Conservation (phyloP, 2,797 vertebrate genomes). For the Labroides dimidiatus region DNA sequence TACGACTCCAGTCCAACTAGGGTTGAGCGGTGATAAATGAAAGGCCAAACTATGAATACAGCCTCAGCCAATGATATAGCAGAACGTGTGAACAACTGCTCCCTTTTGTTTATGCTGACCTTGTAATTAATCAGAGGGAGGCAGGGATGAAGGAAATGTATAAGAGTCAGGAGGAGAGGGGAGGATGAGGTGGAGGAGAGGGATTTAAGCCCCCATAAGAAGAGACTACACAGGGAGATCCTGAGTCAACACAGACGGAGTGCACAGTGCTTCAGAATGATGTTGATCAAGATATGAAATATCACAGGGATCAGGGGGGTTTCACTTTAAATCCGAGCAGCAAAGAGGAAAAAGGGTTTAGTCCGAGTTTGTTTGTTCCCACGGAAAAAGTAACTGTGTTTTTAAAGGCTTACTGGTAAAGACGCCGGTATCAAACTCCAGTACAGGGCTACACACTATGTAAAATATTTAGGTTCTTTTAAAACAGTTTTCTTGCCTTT, state of each 20-base stretch:
- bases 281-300: slow-evolving; percentile 65
- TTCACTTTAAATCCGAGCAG: slow-evolving; percentile 28
- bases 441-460: neutral
- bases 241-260: slow-evolving; percentile 49
- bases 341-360: slow-evolving; percentile 13
- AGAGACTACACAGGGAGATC: slow-evolving; percentile 39
- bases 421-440: neutral
- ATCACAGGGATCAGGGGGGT: slow-evolving; percentile 45
- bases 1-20: slow-evolving; percentile 49
- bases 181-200: slow-evolving; percentile 38
- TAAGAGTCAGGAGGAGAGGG: slow-evolving; percentile 43
- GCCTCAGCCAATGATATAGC: slow-evolving; percentile 71
- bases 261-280: slow-evolving; percentile 45
- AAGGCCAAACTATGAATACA: slow-evolving; percentile 73
- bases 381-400: slow-evolving; percentile 12
- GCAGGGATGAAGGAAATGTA: slow-evolving; percentile 62
- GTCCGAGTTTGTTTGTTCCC: slow-evolving; percentile 36
- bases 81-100: slow-evolving; percentile 76
- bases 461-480: too few relatives aligned
- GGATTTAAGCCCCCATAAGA: slow-evolving; percentile 56
- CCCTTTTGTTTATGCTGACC: slow-evolving; percentile 82
- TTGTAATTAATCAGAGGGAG: slow-evolving; percentile 82
- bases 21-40: slow-evolving; percentile 80
- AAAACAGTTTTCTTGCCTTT: too few relatives aligned
- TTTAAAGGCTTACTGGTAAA: slow-evolving; percentile 8